A percentile compares a stretch with the other conserved stretches of the same genome.
Conservation (phyloP, 2,113 vertebrate genomes). For the Bubo bubo region DNA sequence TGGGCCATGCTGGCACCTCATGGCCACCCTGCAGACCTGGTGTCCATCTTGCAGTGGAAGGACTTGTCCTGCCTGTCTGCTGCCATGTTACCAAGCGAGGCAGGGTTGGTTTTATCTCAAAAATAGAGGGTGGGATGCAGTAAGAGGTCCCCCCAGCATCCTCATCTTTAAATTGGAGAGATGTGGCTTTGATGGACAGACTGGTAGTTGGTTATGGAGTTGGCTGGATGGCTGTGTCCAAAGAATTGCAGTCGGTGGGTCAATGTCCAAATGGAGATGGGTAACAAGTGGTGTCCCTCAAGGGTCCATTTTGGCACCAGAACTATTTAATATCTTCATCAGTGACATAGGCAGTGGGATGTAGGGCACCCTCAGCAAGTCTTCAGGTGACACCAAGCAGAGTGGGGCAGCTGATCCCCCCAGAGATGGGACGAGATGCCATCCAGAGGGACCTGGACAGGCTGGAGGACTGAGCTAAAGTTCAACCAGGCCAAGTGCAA, state of each 20-base stretch:
- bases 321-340: not conserved
- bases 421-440: no score
- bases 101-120: not conserved
- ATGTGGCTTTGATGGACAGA: not conserved
- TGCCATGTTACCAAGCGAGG: accelerated
- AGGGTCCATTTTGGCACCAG: not conserved
- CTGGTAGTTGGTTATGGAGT: no score
- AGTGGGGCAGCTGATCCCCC: no score
- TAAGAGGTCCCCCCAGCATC: no score
- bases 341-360: no score
- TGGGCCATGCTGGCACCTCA: accelerated
- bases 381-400: no score
- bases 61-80: not conserved
- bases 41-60: not conserved
- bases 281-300: not conserved
- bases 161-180: no score
- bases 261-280: not conserved
- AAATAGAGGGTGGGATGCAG: not conserved
- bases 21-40: not conserved
- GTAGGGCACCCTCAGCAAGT: no score
- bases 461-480: not conserved
- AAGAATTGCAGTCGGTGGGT: not conserved
- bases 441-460: not conserved
- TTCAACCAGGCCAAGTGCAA: not conserved
- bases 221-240: not conserved